Evolutionary conservation across 2,888 invertebrate species (phyloP).

Genomic region (Himalopsyche kuldschensis): DNA sequence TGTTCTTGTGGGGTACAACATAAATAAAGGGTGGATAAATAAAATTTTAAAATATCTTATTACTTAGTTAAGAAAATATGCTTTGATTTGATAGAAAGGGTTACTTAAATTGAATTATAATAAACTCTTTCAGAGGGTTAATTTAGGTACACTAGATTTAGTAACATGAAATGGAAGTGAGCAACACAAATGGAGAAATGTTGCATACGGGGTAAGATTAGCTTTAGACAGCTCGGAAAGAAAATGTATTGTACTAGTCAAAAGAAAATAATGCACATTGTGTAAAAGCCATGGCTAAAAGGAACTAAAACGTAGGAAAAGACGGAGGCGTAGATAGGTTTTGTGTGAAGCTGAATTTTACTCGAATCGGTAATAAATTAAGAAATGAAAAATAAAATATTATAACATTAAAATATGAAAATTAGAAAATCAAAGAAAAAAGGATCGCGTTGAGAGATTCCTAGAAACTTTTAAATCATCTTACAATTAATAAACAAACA

Average conservation of each 20-base stretch:
- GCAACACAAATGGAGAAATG: background rate
- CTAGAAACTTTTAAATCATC: no score
- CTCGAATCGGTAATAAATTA: background rate
- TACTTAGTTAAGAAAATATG: no score
- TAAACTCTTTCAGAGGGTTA: background rate
- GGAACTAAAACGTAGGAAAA: background rate
- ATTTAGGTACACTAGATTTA: background rate
- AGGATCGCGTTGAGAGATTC: no score
- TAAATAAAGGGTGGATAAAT: no score
- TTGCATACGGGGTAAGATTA: conserved; percentile 19
- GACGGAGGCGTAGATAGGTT: background rate
- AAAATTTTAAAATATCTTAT: no score
- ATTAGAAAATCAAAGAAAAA: no score
- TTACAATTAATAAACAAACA: no score
- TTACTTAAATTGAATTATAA: background rate
- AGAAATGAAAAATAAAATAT: background rate
- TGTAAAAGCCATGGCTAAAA: background rate
- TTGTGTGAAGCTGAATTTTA: background rate
- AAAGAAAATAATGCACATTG: conserved; percentile 26
- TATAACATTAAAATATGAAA: no score
- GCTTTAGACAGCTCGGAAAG: conserved; percentile 9
- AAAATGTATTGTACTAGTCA: conserved; percentile 19
- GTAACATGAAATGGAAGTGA: background rate
- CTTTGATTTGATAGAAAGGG: no score
- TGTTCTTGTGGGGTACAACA: no score